Evolutionary conservation across 2,888 invertebrate genomes (phyloP), one percentile per base, ranked within the genome.

Genomic region (Galeopsomyia nigrocyanea): DNA sequence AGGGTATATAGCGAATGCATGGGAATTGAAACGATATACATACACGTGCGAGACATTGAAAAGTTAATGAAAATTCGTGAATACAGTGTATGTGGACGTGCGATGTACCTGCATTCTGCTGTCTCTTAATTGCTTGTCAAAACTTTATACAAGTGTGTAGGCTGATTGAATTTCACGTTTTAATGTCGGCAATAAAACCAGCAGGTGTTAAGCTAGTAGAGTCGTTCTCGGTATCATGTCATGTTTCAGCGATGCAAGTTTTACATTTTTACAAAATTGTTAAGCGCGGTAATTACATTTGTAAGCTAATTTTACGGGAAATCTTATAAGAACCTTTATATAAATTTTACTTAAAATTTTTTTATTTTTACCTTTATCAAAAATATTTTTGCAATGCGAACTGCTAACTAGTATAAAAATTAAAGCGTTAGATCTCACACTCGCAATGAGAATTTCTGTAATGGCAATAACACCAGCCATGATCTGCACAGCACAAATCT

Each of bases 71-170:
- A 68, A 68, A 74, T 74, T 66, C 61, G 57, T 22, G 60, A 26
- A 60, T 65, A 57, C 60, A 65, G 16, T 53, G 65, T 60, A 26
- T 49, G 16, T 19, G 21, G 19, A 47, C 21, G 51, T 22, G 50
- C n/a, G 21, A 31, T 9, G 50, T 16, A 7, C 17, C 7, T 53
- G 46, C 3, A 47, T 58, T 58, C 65, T 62, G 2, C 26, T 50
- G 63, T 67, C 74, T 31, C 46, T 63, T 74, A 74, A 74, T 74
- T 74, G 68, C 74, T 65, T 68, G 68, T 74, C 74, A 71, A 61
- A 50, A 70, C n/a, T n/a, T 63, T 16, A 14, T 31, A 14, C 21
- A n/a, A 22, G n/a, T 19, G 21, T n/a, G 19, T 16, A 13, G 22
- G 14, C 16, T 55, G 55, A 67, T 71, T 71, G 57, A 71, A 71